Evolutionary conservation across 2,113 vertebrate species (phyloP).

Genomic region (Vidua macroura): DNA sequence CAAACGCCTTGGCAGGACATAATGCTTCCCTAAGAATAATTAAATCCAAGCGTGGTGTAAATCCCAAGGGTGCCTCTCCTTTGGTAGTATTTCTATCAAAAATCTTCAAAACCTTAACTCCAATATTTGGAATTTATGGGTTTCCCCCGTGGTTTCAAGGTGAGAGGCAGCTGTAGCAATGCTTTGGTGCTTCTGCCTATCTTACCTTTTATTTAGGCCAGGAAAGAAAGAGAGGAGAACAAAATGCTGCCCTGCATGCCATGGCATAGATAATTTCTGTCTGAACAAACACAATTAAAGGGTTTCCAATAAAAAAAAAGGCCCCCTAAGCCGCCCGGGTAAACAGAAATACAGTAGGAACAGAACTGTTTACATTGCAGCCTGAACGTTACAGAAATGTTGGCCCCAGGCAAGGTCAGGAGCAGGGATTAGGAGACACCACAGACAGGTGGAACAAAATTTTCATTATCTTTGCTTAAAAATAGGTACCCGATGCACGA

Average conservation of each 20-base stretch:
- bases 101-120: conserved; percentile 45
- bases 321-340: neutral
- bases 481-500: neutral
- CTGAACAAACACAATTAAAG: neutral
- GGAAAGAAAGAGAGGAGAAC: neutral
- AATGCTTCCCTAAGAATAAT: conserved; percentile 50
- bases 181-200: neutral
- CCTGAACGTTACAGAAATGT: neutral
- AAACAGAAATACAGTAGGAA: neutral
- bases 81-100: conserved; percentile 59
- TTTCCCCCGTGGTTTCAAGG: conserved; percentile 42
- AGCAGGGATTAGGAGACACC: neutral
- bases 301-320: neutral
- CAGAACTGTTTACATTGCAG: neutral
- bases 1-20: conserved; percentile 48
- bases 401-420: neutral
- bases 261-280: neutral
- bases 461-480: neutral
- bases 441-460: neutral
- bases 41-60: conserved; percentile 55
- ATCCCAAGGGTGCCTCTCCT: conserved; percentile 51
- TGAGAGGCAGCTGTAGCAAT: conserved; percentile 24
- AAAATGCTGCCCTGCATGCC: neutral
- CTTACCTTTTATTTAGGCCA: neutral
- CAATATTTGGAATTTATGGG: conserved; percentile 50